Evolutionary conservation across 1,140 invertebrate species (phyloP).

Genomic region (Pinna nobilis): DNA sequence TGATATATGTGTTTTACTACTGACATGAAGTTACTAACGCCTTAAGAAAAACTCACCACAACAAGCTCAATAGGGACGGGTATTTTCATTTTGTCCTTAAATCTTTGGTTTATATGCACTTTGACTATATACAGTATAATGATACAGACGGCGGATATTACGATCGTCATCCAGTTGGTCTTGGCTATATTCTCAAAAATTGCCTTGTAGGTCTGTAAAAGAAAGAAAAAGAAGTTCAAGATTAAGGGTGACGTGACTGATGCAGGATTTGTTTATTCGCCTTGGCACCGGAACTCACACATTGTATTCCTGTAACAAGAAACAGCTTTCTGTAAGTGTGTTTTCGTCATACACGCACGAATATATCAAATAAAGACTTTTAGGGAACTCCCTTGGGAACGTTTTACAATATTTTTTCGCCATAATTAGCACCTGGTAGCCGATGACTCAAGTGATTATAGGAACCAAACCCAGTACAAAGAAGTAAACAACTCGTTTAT

Average conservation of each 20-base stretch:
- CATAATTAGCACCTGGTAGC: too few species aligned
- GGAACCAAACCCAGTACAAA: too few species aligned
- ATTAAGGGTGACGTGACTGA: not conserved
- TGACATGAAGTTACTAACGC: too few species aligned
- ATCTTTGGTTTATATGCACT: slow-evolving; percentile 71
- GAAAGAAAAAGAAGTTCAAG: not conserved
- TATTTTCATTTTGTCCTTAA: slow-evolving; percentile 73
- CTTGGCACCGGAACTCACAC: not conserved
- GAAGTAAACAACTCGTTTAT: too few species aligned
- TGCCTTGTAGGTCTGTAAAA: slow-evolving; percentile 70
- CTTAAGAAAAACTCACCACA: slow-evolving; percentile 58
- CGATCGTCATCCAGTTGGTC: slow-evolving; percentile 75
- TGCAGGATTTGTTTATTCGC: not conserved
- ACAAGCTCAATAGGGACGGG: slow-evolving; percentile 67
- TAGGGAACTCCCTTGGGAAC: too few species aligned
- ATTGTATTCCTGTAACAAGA: not conserved
- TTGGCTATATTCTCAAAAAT: slow-evolving; percentile 64
- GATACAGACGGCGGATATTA: slow-evolving; percentile 84
- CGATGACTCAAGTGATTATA: too few species aligned
- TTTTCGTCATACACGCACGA: too few species aligned
- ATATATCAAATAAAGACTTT: too few species aligned
- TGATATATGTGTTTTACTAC: too few species aligned
- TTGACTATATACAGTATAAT: slow-evolving; percentile 85
- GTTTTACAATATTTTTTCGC: too few species aligned
- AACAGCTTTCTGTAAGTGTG: too few species aligned